Base-by-base conservation (phyloP, 2,113 vertebrate species). In the Phaetusa simplex region DNA sequence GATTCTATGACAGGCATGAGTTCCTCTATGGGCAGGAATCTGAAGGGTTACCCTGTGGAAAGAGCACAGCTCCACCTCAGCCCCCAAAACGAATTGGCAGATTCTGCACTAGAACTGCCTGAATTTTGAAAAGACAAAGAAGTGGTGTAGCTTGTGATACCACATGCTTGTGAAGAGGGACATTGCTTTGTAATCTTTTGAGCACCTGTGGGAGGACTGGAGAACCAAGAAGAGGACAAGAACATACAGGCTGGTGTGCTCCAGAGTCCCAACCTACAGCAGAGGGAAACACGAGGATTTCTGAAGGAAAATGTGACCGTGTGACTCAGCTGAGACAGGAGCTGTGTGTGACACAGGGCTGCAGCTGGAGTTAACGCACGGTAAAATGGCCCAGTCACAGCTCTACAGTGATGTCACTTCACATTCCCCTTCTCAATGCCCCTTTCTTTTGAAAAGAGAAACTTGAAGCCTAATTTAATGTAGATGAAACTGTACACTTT, bases 141-240 rank as follows among this genome's bases (percentile, higher is more conserved):
- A 70, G 52, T 7, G 12, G 15, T 23, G 19, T 30, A 26, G 17
- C 32, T 66, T 86, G 22, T 77, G 74, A 19, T 71, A 18, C 19
- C 1, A 5, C 47, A 24, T 72, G 34, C 29, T 55, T 10, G 12
- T 32, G 32, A 77, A 32, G 64, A 43, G 22, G 12, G 8, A 53
- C 0, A 2, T n/a, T 59, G 58, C 40, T 82, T 49, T 89, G 52
- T 59, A 82, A 59, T 47, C 58, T 55, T 82, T 21, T 1, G 2
- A 29, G 47, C 13, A 36, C 12, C 38, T 42, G 40, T 43, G 32
- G 53, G 12, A 71, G 17, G 27, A 65, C 38, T 61, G 45, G 34
- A 62, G 70, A 58, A 43, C 24, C 0, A 0, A 36, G 49, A 76
- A 61, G 64, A 88, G 0, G 7, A 59, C 0, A 2, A 77, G 45